phyloP scores from a whole-genome alignment of 2,113 vertebrate genomes.

The Odontophorus gujanensis region DNA sequence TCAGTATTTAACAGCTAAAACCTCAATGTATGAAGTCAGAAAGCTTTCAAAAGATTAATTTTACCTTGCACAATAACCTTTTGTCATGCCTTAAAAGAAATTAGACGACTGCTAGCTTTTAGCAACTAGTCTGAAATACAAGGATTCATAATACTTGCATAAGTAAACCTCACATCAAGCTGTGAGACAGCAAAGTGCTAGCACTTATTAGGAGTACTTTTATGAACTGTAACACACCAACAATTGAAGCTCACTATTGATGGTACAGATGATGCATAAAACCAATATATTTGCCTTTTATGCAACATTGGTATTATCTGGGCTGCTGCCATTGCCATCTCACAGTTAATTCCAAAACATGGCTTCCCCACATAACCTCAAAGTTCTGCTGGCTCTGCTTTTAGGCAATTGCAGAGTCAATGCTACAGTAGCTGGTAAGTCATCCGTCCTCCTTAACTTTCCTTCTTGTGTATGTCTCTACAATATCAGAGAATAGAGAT shows the following conservation, averaged over 20 bases:
- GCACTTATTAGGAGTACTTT: background rate
- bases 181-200: background rate
- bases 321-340: background rate
- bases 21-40: background rate
- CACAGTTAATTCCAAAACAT: background rate
- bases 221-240: background rate
- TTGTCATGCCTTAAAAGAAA: background rate
- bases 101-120: background rate
- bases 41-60: background rate
- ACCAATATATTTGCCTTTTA: background rate
- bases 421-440: background rate
- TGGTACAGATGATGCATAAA: background rate
- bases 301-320: background rate
- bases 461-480: background rate
- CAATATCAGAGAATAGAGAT: background rate
- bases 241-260: background rate
- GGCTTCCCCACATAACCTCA: conserved; percentile 3
- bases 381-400: background rate
- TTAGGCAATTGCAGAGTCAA: background rate
- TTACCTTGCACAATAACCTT: background rate
- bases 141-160: background rate
- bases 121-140: background rate
- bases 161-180: background rate
- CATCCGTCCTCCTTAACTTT: background rate
- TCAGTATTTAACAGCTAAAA: background rate